phyloP scores from a whole-genome alignment of 2,797 vertebrate genomes.

The Megaceryle alcyon region DNA sequence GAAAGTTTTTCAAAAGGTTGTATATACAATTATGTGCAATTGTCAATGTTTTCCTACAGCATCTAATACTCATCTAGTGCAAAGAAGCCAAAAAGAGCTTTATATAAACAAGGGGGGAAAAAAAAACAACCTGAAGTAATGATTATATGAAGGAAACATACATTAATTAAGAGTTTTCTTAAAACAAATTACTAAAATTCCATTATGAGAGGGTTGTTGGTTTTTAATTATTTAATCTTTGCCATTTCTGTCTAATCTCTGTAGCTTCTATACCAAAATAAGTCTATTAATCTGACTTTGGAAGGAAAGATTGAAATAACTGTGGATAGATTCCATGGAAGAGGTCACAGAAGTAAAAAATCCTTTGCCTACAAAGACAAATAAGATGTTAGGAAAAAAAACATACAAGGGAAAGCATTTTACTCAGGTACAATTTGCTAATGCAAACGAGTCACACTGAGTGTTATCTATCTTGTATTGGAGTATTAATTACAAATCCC shows the following conservation, averaged over 20 bases:
- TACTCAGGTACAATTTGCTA: background rate
- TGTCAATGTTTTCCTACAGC: background rate
- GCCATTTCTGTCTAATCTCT: background rate
- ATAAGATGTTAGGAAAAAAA: background rate
- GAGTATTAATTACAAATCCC: constrained; percentile 16
- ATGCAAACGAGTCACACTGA: background rate
- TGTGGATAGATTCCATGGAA: background rate
- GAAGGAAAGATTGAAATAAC: background rate
- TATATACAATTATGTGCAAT: background rate
- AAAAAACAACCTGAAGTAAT: background rate
- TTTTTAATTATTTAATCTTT: background rate
- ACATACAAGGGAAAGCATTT: background rate
- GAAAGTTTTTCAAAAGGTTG: background rate
- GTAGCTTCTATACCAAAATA: background rate
- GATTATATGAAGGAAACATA: rapidly evolving
- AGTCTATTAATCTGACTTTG: background rate
- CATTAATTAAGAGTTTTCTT: background rate
- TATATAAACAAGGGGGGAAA: background rate
- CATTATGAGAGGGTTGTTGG: background rate
- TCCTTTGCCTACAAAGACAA: background rate
- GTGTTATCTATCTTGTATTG: background rate
- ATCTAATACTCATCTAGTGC: background rate
- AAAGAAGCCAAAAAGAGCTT: background rate
- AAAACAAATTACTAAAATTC: background rate
- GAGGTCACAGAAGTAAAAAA: background rate